Base-by-base conservation (phyloP, 2,113 vertebrate species). In the Dendropsophus ebraccatus region DNA sequence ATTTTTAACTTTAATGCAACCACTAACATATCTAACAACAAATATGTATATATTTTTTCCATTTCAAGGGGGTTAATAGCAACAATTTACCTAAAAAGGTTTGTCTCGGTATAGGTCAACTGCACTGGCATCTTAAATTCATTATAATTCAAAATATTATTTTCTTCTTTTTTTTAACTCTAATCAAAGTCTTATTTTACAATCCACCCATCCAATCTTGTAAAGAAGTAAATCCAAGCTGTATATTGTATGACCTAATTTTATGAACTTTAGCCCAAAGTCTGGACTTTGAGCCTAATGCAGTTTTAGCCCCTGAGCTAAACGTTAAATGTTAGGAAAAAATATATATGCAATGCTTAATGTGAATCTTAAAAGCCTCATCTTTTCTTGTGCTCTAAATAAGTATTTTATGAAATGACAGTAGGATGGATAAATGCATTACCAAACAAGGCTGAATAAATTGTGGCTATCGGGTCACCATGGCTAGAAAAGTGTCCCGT, bases 251-350 rank as follows among this genome's bases (percentile, higher is more conserved):
- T 86, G 84, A 74, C 84, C 84, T 86, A 58, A 58, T 81, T 86
- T 79, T 62, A 49, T 60, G 50, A 86, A 86, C 50, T 81, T 58
- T 32, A 62, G 62, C 30, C 75, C 41, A 75, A 50, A 69, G 50
- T 49, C 84, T 72, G 62, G 84, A 73, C 84, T 56, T 52, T 80
- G 49, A 56, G 75, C 35, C 21, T 86, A 86, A 86, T 86, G 84
- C 77, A 86, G 73, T 86, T 73, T 73, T 23, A 73, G 52, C 77
- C 84, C 72, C 37, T 45, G 5, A 81, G 84, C 76, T 86, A 86
- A 70, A 41, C 21, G n/a, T 28, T 52, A 23, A 60, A 80, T 60
- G 32, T 8, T 62, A 25, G 35, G n/a, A 19, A 81, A 45, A 70
- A n/a, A 67, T 80, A 41, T 80, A 41, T 65, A 28, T 16, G 41